Base-by-base conservation (phyloP, 2,888 invertebrate species). In the Ophioninae sp. region DNA sequence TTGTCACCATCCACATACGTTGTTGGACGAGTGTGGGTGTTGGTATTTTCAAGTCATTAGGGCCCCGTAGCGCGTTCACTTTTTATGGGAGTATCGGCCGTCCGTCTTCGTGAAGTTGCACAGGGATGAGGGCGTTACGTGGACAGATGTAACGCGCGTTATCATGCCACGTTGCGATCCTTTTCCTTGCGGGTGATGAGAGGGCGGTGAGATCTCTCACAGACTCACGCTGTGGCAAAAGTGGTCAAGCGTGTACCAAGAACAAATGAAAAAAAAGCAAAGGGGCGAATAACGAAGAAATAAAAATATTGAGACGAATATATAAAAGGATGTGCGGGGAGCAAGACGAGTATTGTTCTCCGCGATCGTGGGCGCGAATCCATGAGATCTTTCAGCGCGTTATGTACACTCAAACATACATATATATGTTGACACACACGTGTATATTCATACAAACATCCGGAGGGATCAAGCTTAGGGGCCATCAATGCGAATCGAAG, bases 401-500 rank as follows among this genome's bases (percentile, higher is more conserved):
- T 21, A 20, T 57, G 41, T 68, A 39, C 44, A 44, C 8, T 13
- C 44, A 8, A 10, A 8, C 44, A 44, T 5, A 44, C 44, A 44
- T 5, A 44, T 7, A 39, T 7, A 39, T 39, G 21, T 23, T 21
- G 8, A 56, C 13, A 69, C 23, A 56, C 56, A 56, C 10, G 30
- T 37, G 30, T 65, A n/a, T 56, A 44, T 61, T 57, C 56, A 37
- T 21, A 69, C 44, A 70, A 65, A 79, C 39, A 79, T 77, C 84
- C 74, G 81, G 85, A 88, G 82, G 85, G 86, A 89, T 90, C 89
- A 59, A 69, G 75, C 78, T 50, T 57, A 50, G 72, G 77, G 80
- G 81, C 81, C 82, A 85, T 86, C 87, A 89, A 90, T 90, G 86
- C 88, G 82, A 86, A 77, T 75, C 79, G 86, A 88, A 88, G 90